Evolutionary conservation across 2,797 vertebrate species (phyloP).

Genomic region (Melopsittacus undulatus): DNA sequence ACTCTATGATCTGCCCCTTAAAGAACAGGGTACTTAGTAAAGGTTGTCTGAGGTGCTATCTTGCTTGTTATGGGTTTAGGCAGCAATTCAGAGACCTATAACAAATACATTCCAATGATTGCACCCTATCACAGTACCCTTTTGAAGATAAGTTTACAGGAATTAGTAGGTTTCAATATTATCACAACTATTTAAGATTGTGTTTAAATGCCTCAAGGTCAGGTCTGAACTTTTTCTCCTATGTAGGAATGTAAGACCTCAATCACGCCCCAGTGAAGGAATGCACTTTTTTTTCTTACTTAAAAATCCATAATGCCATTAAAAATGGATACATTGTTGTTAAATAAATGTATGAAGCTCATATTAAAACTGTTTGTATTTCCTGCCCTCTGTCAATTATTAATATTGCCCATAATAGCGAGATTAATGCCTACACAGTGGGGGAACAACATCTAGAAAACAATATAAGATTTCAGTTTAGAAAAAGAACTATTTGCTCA

Average conservation of each 20-base stretch:
- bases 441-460: slow-evolving; percentile 27
- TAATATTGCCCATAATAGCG: slow-evolving; percentile 34
- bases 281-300: neutral
- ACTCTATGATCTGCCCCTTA: neutral
- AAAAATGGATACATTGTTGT: slow-evolving; percentile 39
- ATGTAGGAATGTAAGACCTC: slow-evolving; percentile 32
- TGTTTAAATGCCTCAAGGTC: slow-evolving; percentile 45
- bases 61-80: neutral
- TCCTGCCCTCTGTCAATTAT: slow-evolving; percentile 53
- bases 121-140: neutral
- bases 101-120: slow-evolving; percentile 14
- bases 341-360: slow-evolving; percentile 56
- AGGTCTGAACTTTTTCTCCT: slow-evolving; percentile 44
- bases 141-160: slow-evolving; percentile 26
- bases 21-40: neutral
- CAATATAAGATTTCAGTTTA: neutral
- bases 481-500: slow-evolving; percentile 4
- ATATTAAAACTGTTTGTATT: slow-evolving; percentile 26
- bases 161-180: slow-evolving; percentile 15
- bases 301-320: slow-evolving; percentile 56
- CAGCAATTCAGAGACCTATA: neutral
- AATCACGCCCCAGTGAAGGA: slow-evolving; percentile 9
- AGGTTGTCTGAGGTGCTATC: neutral
- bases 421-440: neutral
- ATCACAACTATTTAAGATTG: neutral